Evolutionary conservation across 2,888 invertebrate species (phyloP).

Genomic region (Plebejus anna): DNA sequence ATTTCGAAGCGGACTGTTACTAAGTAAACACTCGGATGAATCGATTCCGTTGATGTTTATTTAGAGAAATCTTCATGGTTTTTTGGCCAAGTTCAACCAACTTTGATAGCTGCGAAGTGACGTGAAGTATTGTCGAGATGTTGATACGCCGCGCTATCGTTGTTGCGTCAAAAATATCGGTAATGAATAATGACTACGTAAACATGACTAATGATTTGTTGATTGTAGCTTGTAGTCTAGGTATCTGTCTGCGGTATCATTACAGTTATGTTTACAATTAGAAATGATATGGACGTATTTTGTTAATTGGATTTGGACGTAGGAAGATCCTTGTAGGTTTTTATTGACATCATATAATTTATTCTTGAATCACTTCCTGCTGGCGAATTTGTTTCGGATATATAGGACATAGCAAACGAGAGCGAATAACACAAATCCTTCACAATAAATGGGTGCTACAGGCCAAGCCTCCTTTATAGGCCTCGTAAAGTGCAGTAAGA

Average conservation of each 20-base stretch:
- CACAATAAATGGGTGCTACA: not conserved
- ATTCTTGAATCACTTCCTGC: not conserved
- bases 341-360: not conserved
- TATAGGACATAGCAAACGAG: not conserved
- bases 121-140: slow-evolving; percentile 57
- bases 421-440: not conserved
- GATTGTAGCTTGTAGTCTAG: slow-evolving; percentile 8
- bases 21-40: slow-evolving; percentile 74
- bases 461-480: not conserved
- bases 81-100: slow-evolving; percentile 62
- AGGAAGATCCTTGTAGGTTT: not conserved
- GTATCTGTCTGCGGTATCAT: not conserved
- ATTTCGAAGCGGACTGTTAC: slow-evolving; percentile 73
- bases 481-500: not conserved
- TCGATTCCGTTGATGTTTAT: slow-evolving; percentile 71
- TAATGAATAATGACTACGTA: slow-evolving; percentile 19
- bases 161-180: slow-evolving; percentile 36
- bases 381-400: not conserved
- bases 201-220: slow-evolving; percentile 15
- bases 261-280: not conserved
- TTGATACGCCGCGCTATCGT: slow-evolving; percentile 49
- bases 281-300: not conserved
- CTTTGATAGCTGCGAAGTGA: slow-evolving; percentile 54
- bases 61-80: slow-evolving; percentile 67
- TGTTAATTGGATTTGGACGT: not conserved